These are phyloP conservation scores for Macrochelys suwanniensis DNA, from an alignment of 2,797 vertebrate genomes.

Conservation along the genomic window DNA sequence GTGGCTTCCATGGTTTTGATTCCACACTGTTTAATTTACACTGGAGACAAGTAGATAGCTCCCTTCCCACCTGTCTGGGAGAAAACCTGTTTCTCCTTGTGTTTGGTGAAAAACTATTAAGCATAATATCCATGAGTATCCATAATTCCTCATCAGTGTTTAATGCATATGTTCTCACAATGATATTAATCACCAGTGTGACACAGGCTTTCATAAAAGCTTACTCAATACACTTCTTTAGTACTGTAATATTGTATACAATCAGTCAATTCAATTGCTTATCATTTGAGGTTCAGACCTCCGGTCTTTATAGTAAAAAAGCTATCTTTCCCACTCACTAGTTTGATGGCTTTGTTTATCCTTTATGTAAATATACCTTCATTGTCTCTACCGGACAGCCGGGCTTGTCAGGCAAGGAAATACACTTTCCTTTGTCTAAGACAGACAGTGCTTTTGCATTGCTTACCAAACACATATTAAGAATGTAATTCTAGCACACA, in stretches of 20 bases:
- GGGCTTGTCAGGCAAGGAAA: too few relatives aligned
- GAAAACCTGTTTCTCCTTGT: too few relatives aligned
- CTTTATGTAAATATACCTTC: background rate
- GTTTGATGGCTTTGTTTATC: background rate
- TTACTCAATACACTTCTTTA: too few relatives aligned
- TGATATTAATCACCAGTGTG: background rate
- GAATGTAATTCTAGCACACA: too few relatives aligned
- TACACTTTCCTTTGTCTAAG: too few relatives aligned
- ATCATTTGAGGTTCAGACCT: background rate
- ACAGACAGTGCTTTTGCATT: too few relatives aligned
- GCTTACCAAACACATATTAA: too few relatives aligned
- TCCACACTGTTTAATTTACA: background rate
- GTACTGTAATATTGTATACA: too few relatives aligned
- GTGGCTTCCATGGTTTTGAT: background rate
- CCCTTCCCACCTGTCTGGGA: too few relatives aligned
- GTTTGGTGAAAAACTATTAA: too few relatives aligned
- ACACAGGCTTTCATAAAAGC: background rate
- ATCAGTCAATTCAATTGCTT: background rate
- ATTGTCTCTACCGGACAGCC: background rate
- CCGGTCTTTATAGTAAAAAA: background rate
- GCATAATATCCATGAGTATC: too few relatives aligned
- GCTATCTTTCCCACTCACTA: background rate
- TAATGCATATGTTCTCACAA: background rate
- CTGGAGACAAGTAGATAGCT: background rate
- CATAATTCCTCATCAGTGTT: background rate